Percentiles rank a stretch among this genome's conserved stretches.
phyloP scores from a whole-genome alignment of 2,888 invertebrate species.

The Tenodera sinensis region DNA sequence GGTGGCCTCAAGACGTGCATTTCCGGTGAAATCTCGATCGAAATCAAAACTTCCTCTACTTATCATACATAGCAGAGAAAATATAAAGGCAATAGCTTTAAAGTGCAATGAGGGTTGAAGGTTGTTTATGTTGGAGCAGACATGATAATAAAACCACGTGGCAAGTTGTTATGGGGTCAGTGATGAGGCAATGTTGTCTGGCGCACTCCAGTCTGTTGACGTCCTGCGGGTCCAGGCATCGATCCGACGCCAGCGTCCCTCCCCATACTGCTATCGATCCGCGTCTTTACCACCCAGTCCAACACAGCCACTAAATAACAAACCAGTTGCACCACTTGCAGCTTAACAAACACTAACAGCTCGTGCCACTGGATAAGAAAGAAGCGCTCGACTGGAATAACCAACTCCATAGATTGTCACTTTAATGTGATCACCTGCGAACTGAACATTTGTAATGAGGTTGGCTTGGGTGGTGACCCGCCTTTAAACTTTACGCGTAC shows the following conservation, averaged over 20 bases:
- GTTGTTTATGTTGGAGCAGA: neutral
- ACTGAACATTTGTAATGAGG: neutral
- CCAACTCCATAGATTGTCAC: neutral
- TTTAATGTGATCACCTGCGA: neutral
- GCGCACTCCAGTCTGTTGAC: neutral
- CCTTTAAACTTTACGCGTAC: neutral
- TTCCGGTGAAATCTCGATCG: too few species aligned
- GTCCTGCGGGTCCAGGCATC: neutral
- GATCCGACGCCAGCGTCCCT: neutral
- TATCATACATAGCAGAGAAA: too few species aligned
- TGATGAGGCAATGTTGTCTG: neutral
- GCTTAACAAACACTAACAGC: neutral
- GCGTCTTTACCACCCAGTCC: neutral
- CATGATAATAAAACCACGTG: neutral
- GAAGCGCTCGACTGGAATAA: neutral
- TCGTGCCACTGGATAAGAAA: neutral
- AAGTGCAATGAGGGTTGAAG: too few species aligned
- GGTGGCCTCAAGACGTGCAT: too few species aligned
- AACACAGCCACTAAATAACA: neutral
- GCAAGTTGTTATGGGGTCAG: neutral
- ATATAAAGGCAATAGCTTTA: too few species aligned
- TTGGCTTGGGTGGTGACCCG: neutral
- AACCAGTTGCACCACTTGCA: neutral
- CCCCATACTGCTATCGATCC: neutral
- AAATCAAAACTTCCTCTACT: too few species aligned